These are phyloP conservation scores for Drosophila borealis DNA, from an alignment of 2,888 invertebrate species.

Conservation along the genomic window DNA sequence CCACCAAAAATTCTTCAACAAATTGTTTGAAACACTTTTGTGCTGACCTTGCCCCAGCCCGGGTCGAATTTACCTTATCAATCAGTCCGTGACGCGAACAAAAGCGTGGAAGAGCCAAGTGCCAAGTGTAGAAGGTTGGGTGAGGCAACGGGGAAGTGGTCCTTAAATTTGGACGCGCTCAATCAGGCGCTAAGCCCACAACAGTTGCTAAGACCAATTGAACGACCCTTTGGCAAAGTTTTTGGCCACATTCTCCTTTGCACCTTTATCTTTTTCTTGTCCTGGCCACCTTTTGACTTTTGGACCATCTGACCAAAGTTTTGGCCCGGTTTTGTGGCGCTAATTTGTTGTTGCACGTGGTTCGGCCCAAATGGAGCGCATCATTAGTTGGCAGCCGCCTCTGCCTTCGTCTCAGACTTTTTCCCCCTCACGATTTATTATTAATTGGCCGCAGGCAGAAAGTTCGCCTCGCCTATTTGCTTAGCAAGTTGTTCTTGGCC, in stretches of 20 bases:
- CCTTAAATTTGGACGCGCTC: conserved; percentile 53
- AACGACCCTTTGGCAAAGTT: conserved; percentile 47
- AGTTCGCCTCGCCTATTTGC: conserved; percentile 62
- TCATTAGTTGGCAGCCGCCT: conserved; percentile 59
- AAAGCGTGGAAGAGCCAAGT: conserved; percentile 7
- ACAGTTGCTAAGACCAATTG: conserved; percentile 27
- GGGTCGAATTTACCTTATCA: conserved; percentile 66
- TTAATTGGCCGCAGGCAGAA: conserved; percentile 67
- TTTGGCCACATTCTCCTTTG: conserved; percentile 21
- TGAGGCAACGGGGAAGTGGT: background rate
- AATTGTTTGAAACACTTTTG: conserved; percentile 27
- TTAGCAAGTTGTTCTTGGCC: conserved; percentile 30
- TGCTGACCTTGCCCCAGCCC: conserved; percentile 16
- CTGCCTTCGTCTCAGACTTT: conserved; percentile 22
- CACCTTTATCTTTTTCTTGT: conserved; percentile 43
- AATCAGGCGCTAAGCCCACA: conserved; percentile 68
- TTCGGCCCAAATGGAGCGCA: conserved; percentile 58
- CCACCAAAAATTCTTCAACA: conserved; percentile 34
- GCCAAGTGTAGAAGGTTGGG: conserved; percentile 6
- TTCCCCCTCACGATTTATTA: conserved; percentile 67
- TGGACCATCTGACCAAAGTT: conserved; percentile 55
- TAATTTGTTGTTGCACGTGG: conserved; percentile 79
- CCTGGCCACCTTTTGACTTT: conserved; percentile 63
- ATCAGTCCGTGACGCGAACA: conserved; percentile 50
- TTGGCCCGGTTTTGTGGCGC: conserved; percentile 52